These are phyloP conservation scores for Anguilla obscura DNA, from an alignment of 2,797 vertebrate genomes.

Conservation along the genomic window DNA sequence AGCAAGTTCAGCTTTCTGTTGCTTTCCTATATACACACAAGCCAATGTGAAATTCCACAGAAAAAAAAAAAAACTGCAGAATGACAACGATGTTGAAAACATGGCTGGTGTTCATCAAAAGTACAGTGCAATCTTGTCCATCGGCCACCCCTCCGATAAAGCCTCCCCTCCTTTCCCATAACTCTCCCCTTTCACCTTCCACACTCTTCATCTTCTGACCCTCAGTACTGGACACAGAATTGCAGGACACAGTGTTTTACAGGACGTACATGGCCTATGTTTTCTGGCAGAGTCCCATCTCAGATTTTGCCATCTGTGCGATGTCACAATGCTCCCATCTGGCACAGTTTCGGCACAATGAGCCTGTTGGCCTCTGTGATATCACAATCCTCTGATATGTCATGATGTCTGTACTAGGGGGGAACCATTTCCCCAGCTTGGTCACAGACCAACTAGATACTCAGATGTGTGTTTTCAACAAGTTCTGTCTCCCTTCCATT, in stretches of 20 bases:
- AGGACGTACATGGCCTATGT: not conserved
- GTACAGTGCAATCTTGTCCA: not conserved
- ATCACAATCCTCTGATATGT: not conserved
- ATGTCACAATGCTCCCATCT: not conserved
- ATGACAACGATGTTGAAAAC: not conserved
- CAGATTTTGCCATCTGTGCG: not conserved
- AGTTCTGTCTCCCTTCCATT: too few relatives aligned
- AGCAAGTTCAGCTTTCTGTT: slow-evolving; percentile 14
- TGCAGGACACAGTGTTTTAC: not conserved
- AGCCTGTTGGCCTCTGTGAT: not conserved
- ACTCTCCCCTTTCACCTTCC: not conserved
- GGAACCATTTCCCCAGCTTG: not conserved
- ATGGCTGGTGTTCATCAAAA: slow-evolving; percentile 17
- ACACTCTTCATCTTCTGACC: not conserved
- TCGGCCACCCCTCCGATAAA: not conserved
- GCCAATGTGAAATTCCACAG: slow-evolving; percentile 32
- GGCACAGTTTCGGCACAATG: not conserved
- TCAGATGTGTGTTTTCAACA: too few relatives aligned
- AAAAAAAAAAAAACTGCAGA: not conserved
- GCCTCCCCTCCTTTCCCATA: not conserved
- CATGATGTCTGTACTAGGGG: not conserved
- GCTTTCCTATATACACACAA: slow-evolving; percentile 6
- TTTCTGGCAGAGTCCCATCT: not conserved
- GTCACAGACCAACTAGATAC: not conserved
- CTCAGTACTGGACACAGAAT: not conserved